Evolutionary conservation across 2,888 invertebrate species (phyloP).

Genomic region (Escarpia spicata): DNA sequence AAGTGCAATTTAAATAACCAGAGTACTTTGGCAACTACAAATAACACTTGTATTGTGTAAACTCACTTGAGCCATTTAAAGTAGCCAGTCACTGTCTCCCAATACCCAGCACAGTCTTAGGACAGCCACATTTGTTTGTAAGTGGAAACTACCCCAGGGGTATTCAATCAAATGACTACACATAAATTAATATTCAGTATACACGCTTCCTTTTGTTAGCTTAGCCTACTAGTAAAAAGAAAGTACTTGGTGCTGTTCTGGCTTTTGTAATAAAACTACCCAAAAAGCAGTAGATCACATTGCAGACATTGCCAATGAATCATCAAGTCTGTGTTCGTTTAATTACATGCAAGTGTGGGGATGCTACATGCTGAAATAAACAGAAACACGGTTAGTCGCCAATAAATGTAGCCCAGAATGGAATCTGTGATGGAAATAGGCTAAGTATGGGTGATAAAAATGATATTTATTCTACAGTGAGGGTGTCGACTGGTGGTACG

Average conservation of each 20-base stretch:
- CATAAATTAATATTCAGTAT: background rate
- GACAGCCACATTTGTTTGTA: background rate
- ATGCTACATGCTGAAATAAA: background rate
- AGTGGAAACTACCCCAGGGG: background rate
- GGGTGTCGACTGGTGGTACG: background rate
- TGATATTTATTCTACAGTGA: background rate
- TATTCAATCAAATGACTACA: background rate
- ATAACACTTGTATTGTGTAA: slow-evolving; percentile 6
- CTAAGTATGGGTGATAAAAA: no score
- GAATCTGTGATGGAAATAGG: background rate
- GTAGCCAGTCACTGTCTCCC: background rate
- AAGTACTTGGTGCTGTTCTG: background rate
- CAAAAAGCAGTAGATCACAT: background rate
- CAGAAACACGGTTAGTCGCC: background rate
- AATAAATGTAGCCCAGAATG: background rate
- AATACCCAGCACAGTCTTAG: background rate
- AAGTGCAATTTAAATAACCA: background rate
- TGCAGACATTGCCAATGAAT: background rate
- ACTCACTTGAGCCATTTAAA: background rate
- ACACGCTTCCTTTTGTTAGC: background rate
- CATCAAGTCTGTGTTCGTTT: background rate
- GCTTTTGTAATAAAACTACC: background rate
- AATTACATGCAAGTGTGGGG: background rate
- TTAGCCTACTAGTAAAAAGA: background rate
- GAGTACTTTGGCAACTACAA: background rate